phyloP scores from a whole-genome alignment of 2,888 invertebrate genomes.

The Tenthredo amoena region DNA sequence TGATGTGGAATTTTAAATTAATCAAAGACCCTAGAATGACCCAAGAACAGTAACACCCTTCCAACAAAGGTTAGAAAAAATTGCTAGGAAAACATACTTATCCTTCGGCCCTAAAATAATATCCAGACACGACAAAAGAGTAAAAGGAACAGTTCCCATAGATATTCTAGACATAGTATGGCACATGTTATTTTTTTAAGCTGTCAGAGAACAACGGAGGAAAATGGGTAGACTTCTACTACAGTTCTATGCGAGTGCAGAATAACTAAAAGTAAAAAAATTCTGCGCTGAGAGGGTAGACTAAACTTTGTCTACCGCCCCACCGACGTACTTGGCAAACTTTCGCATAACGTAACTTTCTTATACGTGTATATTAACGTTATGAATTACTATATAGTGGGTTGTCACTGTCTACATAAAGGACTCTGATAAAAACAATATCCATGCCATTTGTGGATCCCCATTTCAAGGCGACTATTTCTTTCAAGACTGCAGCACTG shows the following conservation, averaged over 20 bases:
- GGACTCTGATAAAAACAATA: constrained; percentile 29
- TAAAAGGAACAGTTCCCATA: constrained; percentile 20
- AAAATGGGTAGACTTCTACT: constrained; percentile 22
- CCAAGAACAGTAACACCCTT: constrained; percentile 42
- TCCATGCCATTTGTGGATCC: not conserved
- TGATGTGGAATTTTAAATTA: constrained; percentile 20
- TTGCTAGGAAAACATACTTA: constrained; percentile 42
- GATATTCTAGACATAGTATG: constrained; percentile 15
- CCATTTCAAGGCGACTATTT: constrained; percentile 8
- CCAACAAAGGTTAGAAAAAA: constrained; percentile 7
- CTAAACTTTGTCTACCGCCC: constrained; percentile 19
- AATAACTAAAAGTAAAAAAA: constrained; percentile 17
- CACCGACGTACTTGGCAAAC: constrained; percentile 22
- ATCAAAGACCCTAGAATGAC: not conserved
- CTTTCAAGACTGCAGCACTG: not conserved
- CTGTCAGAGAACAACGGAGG: constrained; percentile 36
- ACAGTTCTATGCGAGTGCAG: constrained; percentile 1
- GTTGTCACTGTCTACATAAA: not conserved
- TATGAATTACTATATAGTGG: constrained; percentile 8
- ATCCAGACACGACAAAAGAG: constrained; percentile 34
- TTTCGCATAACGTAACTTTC: constrained; percentile 27
- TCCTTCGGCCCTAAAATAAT: constrained; percentile 36
- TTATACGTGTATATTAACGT: not conserved
- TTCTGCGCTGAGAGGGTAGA: constrained; percentile 2
- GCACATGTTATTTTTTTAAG: constrained; percentile 38